Percentiles rank a stretch among this genome's conserved stretches.
phyloP scores from a whole-genome alignment of 2,113 vertebrate genomes.

The Brachirus orientalis region DNA sequence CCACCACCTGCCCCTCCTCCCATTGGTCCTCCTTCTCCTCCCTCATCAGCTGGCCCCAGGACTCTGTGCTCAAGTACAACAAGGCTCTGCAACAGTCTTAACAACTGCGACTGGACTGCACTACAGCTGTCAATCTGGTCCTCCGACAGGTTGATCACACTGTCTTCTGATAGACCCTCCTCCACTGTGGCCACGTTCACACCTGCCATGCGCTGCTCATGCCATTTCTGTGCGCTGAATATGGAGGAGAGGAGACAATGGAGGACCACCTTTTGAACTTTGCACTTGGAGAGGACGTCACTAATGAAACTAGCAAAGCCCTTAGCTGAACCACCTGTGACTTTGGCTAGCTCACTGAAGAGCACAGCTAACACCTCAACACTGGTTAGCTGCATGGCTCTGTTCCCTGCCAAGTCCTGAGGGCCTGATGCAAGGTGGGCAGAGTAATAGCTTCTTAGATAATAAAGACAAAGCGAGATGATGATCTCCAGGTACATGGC shows the following conservation, averaged over 20 bases:
- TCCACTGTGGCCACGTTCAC: conserved; percentile 88
- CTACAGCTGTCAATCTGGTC: conserved; percentile 95
- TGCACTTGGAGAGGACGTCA: conserved; percentile 96
- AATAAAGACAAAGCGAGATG: conserved; percentile 96
- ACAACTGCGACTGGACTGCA: conserved; percentile 93
- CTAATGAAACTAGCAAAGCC: conserved; percentile 98
- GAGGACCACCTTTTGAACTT: conserved; percentile 97
- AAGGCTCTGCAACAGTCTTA: conserved; percentile 92
- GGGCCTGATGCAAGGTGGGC: conserved; percentile 89
- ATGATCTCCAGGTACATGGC: conserved; percentile 99
- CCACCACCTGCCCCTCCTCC: conserved; percentile 68
- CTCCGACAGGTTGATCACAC: conserved; percentile 95
- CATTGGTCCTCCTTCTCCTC: conserved; percentile 75
- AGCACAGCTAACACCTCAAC: conserved; percentile 95
- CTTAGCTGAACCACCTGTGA: conserved; percentile 94
- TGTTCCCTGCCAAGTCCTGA: conserved; percentile 94
- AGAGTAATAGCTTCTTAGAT: conserved; percentile 95
- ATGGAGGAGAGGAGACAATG: conserved; percentile 96
- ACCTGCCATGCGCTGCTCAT: conserved; percentile 87
- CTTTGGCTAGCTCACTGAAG: conserved; percentile 93
- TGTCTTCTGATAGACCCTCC: conserved; percentile 97
- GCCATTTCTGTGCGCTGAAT: conserved; percentile 97
- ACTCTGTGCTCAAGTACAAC: conserved; percentile 95
- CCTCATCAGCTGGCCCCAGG: conserved; percentile 90
- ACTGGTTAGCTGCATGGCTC: conserved; percentile 98